A percentile compares a stretch with the other conserved stretches of the same genome.
These are phyloP conservation scores for Ginglymostoma cirratum DNA, from an alignment of 2,113 vertebrate genomes.

Conservation along the genomic window DNA sequence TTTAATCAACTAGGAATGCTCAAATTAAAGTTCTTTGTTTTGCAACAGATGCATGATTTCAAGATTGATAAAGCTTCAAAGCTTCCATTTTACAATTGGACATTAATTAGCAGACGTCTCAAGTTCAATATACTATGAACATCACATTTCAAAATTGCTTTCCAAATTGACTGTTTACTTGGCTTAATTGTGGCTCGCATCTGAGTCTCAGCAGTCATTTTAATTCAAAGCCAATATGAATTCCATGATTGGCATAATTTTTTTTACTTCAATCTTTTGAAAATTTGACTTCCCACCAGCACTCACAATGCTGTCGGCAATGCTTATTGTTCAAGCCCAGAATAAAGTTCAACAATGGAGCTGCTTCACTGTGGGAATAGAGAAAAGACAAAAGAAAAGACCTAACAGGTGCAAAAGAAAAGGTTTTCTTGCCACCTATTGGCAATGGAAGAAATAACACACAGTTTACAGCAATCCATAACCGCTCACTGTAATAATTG, in stretches of 20 bases:
- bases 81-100: neutral
- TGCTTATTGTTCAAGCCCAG: neutral
- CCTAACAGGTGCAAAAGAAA: neutral
- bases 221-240: slow-evolving; percentile 20
- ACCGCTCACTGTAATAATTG: neutral
- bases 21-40: neutral
- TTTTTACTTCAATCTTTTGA: neutral
- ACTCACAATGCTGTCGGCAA: neutral
- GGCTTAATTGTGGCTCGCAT: neutral
- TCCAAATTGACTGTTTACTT: neutral
- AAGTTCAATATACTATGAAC: neutral
- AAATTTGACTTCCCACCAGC: neutral
- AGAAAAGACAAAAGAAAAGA: neutral
- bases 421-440: slow-evolving; percentile 17
- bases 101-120: neutral
- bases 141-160: neutral
- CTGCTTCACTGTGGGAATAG: neutral
- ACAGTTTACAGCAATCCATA: neutral
- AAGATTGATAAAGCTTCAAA: neutral
- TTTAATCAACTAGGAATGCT: neutral
- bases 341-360: neutral
- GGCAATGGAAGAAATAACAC: neutral
- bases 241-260: neutral
- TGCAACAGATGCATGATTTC: slow-evolving; percentile 2
- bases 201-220: neutral